These are phyloP conservation scores for Aspiorhynchus laticeps DNA, from an alignment of 2,113 vertebrate genomes.

Conservation along the genomic window DNA sequence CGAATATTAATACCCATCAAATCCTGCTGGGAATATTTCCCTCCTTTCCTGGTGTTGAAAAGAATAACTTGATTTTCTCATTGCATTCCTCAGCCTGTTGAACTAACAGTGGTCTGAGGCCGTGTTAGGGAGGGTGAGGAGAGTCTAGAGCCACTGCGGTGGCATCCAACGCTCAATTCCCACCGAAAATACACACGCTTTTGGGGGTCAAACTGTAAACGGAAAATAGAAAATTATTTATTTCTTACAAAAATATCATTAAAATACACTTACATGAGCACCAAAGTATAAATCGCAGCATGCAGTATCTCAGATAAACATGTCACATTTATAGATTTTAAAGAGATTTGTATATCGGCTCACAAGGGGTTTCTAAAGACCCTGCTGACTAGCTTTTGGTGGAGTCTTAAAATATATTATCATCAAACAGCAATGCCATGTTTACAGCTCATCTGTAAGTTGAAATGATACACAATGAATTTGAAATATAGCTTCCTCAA, in stretches of 20 bases:
- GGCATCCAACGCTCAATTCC: constrained; percentile 27
- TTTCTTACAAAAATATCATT: constrained; percentile 64
- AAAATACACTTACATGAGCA: constrained; percentile 49
- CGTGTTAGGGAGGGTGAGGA: constrained; percentile 36
- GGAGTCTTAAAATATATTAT: constrained; percentile 9
- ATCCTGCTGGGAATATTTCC: constrained; percentile 54
- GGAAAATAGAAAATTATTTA: constrained; percentile 40
- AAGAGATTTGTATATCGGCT: constrained; percentile 19
- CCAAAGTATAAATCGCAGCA: constrained; percentile 45
- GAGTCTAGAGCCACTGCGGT: constrained; percentile 33
- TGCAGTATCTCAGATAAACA: constrained; percentile 46
- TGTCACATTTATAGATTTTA: constrained; percentile 15
- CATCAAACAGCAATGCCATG: not conserved
- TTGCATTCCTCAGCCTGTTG: constrained; percentile 57
- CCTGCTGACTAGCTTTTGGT: constrained; percentile 8
- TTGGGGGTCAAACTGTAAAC: not conserved
- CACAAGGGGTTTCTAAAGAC: constrained; percentile 8
- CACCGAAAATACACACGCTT: constrained; percentile 21
- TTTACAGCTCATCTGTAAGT: not conserved
- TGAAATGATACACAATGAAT: not conserved
- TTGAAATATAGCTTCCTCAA: constrained; percentile 27
- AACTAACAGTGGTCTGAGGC: constrained; percentile 58
- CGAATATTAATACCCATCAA: constrained; percentile 54
- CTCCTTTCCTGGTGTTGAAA: constrained; percentile 49
- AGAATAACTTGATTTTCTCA: constrained; percentile 57